Evolutionary conservation across 2,113 vertebrate genomes (phyloP).

Genomic region (Urocynchramus pylzowi): DNA sequence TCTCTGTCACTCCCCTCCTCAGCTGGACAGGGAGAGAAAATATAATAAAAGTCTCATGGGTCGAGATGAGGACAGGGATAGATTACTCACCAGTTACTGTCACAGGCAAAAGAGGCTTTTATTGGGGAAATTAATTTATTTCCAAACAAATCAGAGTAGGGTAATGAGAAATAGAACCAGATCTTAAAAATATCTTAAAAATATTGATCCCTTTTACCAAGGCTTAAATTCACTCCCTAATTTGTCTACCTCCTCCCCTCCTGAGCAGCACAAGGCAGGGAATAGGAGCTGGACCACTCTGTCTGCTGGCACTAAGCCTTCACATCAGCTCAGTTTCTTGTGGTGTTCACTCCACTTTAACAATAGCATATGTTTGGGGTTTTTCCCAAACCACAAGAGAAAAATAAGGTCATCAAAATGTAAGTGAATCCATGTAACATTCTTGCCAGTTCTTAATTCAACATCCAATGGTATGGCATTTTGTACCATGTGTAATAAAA

Average conservation of each 20-base stretch:
- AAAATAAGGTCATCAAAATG: background rate
- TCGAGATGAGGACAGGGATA: background rate
- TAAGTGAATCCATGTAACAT: background rate
- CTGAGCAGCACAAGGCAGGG: background rate
- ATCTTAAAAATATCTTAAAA: background rate
- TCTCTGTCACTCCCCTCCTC: background rate
- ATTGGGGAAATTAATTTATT: background rate
- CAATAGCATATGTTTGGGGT: background rate
- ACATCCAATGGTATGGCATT: background rate
- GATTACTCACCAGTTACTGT: background rate
- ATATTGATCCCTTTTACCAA: background rate
- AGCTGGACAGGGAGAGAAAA: background rate
- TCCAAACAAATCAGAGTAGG: background rate
- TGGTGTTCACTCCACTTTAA: background rate
- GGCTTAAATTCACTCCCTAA: background rate
- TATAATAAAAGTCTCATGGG: background rate
- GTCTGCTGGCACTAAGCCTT: background rate
- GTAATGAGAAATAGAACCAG: background rate
- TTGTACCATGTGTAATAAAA: background rate
- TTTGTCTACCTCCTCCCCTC: background rate
- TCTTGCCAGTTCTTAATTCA: background rate
- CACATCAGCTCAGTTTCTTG: background rate
- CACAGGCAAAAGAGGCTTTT: background rate
- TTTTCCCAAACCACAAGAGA: background rate
- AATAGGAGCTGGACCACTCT: background rate